Conservation (phyloP, 2,113 vertebrate genomes). For the Mus pahari region DNA sequence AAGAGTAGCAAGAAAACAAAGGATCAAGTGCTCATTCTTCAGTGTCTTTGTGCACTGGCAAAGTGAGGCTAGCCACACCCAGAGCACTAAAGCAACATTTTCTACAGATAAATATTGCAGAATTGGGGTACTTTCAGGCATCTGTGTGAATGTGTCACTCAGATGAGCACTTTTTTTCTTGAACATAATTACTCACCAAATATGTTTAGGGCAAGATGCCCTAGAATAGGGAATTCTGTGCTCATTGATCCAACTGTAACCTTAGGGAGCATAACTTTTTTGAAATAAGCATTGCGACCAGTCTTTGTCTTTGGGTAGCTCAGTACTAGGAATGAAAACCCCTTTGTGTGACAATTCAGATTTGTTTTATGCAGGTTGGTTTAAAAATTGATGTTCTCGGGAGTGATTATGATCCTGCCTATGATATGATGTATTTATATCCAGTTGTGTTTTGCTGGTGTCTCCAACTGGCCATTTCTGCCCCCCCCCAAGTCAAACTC, state of each 20-base stretch:
- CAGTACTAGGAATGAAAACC: conserved; percentile 40
- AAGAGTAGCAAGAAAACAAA: not conserved
- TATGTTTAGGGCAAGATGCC: not conserved
- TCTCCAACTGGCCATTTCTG: not conserved
- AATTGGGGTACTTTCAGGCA: not conserved
- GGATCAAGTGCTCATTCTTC: not conserved
- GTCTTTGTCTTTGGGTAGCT: conserved; percentile 37
- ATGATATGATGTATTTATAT: not conserved
- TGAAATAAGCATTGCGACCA: conserved; percentile 33
- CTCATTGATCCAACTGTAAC: not conserved
- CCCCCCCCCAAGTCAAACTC: not conserved
- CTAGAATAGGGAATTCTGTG: conserved; percentile 24
- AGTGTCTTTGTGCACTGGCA: not conserved
- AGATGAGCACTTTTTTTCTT: conserved; percentile 34
- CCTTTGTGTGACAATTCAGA: not conserved
- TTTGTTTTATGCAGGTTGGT: not conserved
- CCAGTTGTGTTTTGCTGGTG: conserved; percentile 12
- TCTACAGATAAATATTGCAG: conserved; percentile 22
- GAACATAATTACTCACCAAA: conserved; percentile 7
- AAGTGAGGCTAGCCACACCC: conserved; percentile 5
- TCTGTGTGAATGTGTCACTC: conserved; percentile 33
- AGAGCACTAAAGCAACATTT: conserved; percentile 34
- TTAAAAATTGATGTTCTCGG: conserved; percentile 4
- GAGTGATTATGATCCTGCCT: conserved; percentile 2
- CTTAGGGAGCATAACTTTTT: conserved; percentile 31